These are phyloP conservation scores for Anthopleura sola DNA, from an alignment of 64 coral and sea anemone genomes.

Conservation along the genomic window DNA sequence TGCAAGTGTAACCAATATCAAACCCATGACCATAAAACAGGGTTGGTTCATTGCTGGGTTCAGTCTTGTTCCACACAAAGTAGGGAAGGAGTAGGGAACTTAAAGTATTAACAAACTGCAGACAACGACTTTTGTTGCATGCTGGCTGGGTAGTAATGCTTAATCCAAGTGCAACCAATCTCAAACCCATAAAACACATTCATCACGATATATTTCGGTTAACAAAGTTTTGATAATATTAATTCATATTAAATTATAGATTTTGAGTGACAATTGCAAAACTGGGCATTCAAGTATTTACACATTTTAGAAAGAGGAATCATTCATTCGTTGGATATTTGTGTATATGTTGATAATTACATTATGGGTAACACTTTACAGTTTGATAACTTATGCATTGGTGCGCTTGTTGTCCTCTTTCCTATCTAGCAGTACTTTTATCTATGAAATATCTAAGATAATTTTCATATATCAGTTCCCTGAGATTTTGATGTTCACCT, in stretches of 20 bases:
- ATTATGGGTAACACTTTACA: background rate
- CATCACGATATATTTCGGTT: background rate
- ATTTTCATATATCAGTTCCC: background rate
- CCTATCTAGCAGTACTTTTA: background rate
- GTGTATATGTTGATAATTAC: background rate
- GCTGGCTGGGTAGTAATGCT: too few relatives aligned
- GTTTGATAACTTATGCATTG: background rate
- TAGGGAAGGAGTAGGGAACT: too few relatives aligned
- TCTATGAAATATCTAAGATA: background rate
- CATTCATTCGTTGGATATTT: background rate
- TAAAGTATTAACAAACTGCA: too few relatives aligned
- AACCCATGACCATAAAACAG: too few relatives aligned
- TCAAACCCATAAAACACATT: too few relatives aligned
- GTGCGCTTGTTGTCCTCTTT: background rate
- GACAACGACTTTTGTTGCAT: too few relatives aligned
- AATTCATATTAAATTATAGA: background rate
- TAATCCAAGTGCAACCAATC: too few relatives aligned
- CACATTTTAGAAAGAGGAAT: background rate
- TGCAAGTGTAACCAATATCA: too few relatives aligned
- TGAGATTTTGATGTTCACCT: background rate
- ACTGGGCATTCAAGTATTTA: background rate
- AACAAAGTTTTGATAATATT: constrained; percentile 1
- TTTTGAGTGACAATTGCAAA: background rate
- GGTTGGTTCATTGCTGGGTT: too few relatives aligned
- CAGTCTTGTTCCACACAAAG: too few relatives aligned